Conservation (phyloP, 2,888 invertebrate species). For the Cheilosia scutellata region DNA sequence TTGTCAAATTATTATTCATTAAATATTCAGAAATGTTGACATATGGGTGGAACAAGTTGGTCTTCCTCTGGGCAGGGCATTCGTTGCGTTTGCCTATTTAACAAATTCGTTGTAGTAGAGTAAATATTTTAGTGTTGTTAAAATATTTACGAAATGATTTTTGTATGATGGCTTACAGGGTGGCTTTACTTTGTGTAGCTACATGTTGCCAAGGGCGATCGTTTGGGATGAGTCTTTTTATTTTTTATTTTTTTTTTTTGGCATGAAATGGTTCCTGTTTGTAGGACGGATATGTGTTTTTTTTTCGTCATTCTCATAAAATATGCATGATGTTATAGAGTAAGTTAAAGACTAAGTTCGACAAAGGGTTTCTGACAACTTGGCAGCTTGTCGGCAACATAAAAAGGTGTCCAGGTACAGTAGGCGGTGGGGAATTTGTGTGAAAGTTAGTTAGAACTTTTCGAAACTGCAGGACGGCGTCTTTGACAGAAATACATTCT, state of each 20-base stretch:
- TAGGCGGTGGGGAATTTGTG: no score
- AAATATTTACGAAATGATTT: constrained; percentile 34
- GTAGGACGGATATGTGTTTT: no score
- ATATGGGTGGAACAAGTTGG: constrained; percentile 22
- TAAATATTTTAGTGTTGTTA: constrained; percentile 50
- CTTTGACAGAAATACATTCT: no score
- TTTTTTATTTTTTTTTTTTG: not conserved
- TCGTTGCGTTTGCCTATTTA: constrained; percentile 3
- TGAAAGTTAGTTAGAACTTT: no score
- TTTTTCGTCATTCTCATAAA: no score
- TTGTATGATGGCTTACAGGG: constrained; percentile 8
- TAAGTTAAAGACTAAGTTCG: no score
- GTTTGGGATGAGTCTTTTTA: not conserved
- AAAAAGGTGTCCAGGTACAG: no score
- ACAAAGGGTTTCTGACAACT: no score
- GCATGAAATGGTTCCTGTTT: no score
- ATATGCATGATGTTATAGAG: no score
- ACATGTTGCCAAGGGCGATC: constrained; percentile 39
- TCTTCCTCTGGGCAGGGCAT: not conserved
- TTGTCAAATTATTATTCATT: constrained; percentile 73
- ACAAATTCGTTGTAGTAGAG: constrained; percentile 4
- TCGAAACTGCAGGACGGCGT: no score
- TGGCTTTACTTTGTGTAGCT: constrained; percentile 16
- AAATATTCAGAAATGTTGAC: constrained; percentile 68
- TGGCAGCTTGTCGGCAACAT: no score